Evolutionary conservation across 2,797 vertebrate genomes (phyloP), one percentile per base, ranked within the genome.

Genomic region (Epinephelus coioides): DNA sequence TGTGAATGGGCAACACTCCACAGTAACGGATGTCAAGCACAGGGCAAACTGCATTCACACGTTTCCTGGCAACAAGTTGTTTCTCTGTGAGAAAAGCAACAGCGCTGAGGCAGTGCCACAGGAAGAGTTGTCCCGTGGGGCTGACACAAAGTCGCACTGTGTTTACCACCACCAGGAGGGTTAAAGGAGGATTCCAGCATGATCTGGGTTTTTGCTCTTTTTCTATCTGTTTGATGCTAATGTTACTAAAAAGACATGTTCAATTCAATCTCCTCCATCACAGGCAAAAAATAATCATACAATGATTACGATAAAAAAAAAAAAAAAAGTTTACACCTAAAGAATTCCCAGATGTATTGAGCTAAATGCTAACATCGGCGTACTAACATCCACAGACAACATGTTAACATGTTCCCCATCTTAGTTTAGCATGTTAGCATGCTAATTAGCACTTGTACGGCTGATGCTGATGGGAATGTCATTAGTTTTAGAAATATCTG

Each of bases 171-270:
- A 43, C 10, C 43, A 13, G 1, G 2, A 66, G 18, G 54, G 44
- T 59, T 67, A 49, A 56, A 68, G 83, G 78, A 87, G 23, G 44
- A 65, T 76, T 89, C 85, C 82, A 91, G 87, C 90, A 81, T 81
- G 81, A 79, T 67, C 51, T 27, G 0, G 64, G 21, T 38, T 46
- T 71, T 51, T 49, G 53, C 54, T 66, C 15, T 5, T 66, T 67
- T 47, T 65, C n/a, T n/a, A 3, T 57, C 19, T 9, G 1, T 60
- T 56, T 40, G 6, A 55, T 30, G 19, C 17, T 25, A n/a, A 49
- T 61, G 19, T 60, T n/a, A 17, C 18, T 21, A 8, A 30, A 21
- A 60, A 66, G 7, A 34, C 34, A 6, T 2, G 6, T 21, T 43
- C 13, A 71, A n/a, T 21, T 43, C 18, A 71, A 13, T 27, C 55